phyloP scores from a whole-genome alignment of 2,888 invertebrate genomes.

The Xestoiulus laeticollis region DNA sequence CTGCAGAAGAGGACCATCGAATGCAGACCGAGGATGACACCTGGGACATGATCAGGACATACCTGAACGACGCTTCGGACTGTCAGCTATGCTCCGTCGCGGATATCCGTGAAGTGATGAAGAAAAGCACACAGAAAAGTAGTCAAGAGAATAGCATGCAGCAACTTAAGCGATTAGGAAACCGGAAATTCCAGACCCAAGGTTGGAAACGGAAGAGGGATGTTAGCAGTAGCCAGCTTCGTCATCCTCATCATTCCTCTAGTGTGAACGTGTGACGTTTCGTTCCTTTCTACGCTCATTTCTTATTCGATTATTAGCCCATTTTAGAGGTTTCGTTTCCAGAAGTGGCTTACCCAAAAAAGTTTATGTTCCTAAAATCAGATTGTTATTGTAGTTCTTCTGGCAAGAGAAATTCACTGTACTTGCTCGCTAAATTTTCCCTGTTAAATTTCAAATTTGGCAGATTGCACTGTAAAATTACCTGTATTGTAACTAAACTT shows the following conservation, averaged over 20 bases:
- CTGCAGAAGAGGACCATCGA: not conserved
- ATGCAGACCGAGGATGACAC: not conserved
- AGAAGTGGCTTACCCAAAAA: not conserved
- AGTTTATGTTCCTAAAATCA: not conserved
- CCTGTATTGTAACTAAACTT: not conserved
- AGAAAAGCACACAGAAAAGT: not conserved
- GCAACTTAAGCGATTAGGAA: slow-evolving; percentile 44
- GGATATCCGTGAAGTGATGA: not conserved
- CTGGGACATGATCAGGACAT: not conserved
- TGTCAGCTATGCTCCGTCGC: not conserved
- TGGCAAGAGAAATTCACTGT: not conserved
- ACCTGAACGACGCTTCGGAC: not conserved
- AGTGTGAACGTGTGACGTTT: not conserved
- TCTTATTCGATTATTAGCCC: slow-evolving; percentile 21
- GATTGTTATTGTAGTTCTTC: slow-evolving; percentile 17
- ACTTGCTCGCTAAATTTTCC: not conserved
- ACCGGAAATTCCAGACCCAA: slow-evolving; percentile 52
- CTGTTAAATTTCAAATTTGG: slow-evolving; percentile 15
- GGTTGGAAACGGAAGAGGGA: slow-evolving; percentile 50
- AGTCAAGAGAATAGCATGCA: not conserved
- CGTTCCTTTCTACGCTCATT: slow-evolving; percentile 9
- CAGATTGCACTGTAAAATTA: not conserved
- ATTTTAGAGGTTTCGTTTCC: not conserved
- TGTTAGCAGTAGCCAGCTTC: not conserved
- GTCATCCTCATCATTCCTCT: slow-evolving; percentile 15